Evolutionary conservation across 2,113 vertebrate genomes (phyloP), one percentile per base, ranked within the genome.

Genomic region (Delphinapterus leucas): DNA sequence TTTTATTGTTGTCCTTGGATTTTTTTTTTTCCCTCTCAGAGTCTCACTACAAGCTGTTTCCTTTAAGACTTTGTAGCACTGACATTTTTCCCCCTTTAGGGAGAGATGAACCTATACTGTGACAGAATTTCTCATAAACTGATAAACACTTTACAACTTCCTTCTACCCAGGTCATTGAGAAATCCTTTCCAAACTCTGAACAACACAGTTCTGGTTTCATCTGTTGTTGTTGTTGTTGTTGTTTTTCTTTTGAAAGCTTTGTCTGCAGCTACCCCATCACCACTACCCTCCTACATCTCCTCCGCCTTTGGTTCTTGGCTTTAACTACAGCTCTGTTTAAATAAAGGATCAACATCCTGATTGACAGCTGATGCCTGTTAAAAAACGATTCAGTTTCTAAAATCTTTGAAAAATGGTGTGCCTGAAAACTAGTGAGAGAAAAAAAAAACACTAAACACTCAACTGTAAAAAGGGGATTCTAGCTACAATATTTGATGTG

Each of bases 381-480:
- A 96, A 93, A 93, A 98, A 95, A 93, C 0, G 58, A 95, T 74
- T 98, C 93, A 88, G 96, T 98, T 98, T 98, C 98, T 97, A 99
- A 98, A 99, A 98, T 98, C 98, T 99, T 99, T 99, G 97, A 99
- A 99, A 98, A 99, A 98, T 98, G 98, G 99, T 98, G 99, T 99
- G 99, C 99, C 99, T 99, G 99, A 99, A 99, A 99, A 99, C 98
- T 98, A 99, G 99, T 99, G 99, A 99, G 99, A 98, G 63, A 80
- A 81, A 95, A 96, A 79, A 81, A 94, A 94, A 82, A 77, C 93
- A 49, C 85, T 97, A 82, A 98, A 97, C 98, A 98, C 97, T 97
- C 97, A 98, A 98, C 99, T 99, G 99, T 99, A 97, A 98, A 98
- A 99, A 98, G 92, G 87, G 97, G 92, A 96, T 85, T 98, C 98